Conservation (phyloP, 1,140 invertebrate genomes). For the Drosophila simulans region DNA sequence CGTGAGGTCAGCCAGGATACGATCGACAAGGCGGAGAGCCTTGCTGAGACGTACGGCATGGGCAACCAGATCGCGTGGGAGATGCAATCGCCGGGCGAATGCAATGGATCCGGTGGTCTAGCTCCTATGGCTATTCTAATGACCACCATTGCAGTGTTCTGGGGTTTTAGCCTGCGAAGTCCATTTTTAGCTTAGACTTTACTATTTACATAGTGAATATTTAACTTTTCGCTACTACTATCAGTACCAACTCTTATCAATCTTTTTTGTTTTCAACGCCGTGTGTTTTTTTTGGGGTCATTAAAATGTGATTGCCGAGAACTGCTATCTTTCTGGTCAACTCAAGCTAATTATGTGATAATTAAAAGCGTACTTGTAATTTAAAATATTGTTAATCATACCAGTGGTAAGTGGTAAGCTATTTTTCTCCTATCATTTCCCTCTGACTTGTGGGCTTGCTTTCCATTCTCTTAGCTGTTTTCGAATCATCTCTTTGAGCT, state of each 20-base stretch:
- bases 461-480: not conserved
- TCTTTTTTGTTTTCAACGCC: constrained; percentile 6
- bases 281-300: constrained; percentile 5
- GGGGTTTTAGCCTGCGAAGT: constrained; percentile 1
- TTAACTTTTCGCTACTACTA: not conserved
- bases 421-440: not conserved
- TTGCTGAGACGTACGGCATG: not conserved
- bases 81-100: constrained; percentile 43
- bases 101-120: constrained; percentile 41
- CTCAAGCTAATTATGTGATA: not conserved
- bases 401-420: not conserved
- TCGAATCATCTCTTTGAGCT: constrained; percentile 11
- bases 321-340: constrained; percentile 1
- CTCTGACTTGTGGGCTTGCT: not conserved
- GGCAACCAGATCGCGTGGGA: constrained; percentile 33
- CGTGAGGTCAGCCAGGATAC: constrained; percentile 9
- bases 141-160: not conserved
- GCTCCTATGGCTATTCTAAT: not conserved
- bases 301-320: not conserved
- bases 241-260: constrained; percentile 24
- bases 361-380: too few relatives aligned
- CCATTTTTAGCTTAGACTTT: constrained; percentile 4
- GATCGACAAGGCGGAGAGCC: not conserved
- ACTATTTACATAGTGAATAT: constrained; percentile 7
- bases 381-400: not conserved